These are phyloP conservation scores for Poecilia gillii DNA, from an alignment of 2,797 vertebrate genomes.

Conservation along the genomic window DNA sequence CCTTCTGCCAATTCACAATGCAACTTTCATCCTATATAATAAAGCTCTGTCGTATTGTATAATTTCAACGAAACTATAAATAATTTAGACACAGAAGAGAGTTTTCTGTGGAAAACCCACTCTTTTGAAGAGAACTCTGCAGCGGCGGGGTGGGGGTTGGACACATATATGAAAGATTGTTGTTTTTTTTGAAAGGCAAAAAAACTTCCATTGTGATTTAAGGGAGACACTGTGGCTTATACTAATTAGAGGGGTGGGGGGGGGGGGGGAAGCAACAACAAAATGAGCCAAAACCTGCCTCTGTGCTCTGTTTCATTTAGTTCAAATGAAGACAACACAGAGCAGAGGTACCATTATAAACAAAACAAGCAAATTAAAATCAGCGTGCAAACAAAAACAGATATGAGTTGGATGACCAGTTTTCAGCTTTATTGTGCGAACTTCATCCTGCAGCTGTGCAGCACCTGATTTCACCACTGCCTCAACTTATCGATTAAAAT, in stretches of 20 bases:
- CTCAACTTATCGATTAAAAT: not conserved
- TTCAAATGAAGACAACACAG: not conserved
- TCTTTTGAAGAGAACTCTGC: not conserved
- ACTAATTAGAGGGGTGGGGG: not conserved
- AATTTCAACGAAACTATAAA: not conserved
- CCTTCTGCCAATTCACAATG: slow-evolving; percentile 2
- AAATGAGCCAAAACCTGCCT: not conserved
- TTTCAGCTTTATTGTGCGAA: not conserved
- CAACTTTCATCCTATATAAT: not conserved
- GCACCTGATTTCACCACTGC: not conserved
- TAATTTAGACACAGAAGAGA: not conserved
- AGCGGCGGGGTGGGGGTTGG: not conserved
- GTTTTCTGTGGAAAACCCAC: not conserved
- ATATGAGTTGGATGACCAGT: not conserved
- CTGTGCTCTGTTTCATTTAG: not conserved
- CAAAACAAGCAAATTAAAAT: not conserved
- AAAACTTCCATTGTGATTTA: not conserved
- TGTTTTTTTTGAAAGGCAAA: not conserved
- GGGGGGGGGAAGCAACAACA: not conserved
- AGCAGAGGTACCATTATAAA: not conserved
- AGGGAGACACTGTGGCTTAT: not conserved
- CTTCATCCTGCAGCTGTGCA: not conserved
- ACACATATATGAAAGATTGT: not conserved
- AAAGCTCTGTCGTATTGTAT: not conserved
- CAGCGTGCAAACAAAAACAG: not conserved